Base-by-base conservation (phyloP, 2,888 invertebrate species). In the Brenthis daphne region DNA sequence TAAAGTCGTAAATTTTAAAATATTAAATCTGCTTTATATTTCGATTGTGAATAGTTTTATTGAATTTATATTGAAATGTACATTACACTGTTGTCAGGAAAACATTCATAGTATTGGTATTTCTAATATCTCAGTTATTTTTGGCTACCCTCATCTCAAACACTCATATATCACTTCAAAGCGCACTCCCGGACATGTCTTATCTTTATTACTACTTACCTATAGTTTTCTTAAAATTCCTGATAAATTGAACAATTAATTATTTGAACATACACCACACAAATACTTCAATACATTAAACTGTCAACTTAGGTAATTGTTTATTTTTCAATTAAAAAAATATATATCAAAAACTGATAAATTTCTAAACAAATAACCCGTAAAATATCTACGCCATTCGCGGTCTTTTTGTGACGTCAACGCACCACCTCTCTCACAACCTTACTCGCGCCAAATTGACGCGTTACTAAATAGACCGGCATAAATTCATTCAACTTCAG, bases 401-500 rank as follows among this genome's bases (percentile, higher is more conserved):
- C 73, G 73, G 67, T 68, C 68, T 73, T 73, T 73, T 71, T 67
- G 43, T 71, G 67, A 65, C 68, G 67, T 69, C 68, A 69, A 48
- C 57, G 33, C 51, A 64, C 53, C 85, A 77, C 76, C 76, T 77
- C 74, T 80, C 80, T 77, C 83, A 84, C 89, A 79, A 89, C 92
- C 88, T 82, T 83, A 82, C 92, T 84, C 90, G 89, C 90, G 90
- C 87, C 88, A 90, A 91, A 89, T 90, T 90, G 89, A 89, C 90
- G 90, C 90, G 85, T 85, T 83, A 92, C 92, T 92, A 90, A 91
- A 91, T 91, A 88, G 89, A 89, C 88, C 89, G 88, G 83, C 90
- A 89, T 90, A 90, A 90, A 92, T 89, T 92, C 92, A 92, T 92
- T 92, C 92, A 91, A 91, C 91, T 90, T 84, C 86, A 86, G 85